Percentiles rank a stretch among this genome's conserved stretches.
These are phyloP conservation scores for Pteropus rufus DNA, from an alignment of 2,797 vertebrate genomes.

Conservation along the genomic window DNA sequence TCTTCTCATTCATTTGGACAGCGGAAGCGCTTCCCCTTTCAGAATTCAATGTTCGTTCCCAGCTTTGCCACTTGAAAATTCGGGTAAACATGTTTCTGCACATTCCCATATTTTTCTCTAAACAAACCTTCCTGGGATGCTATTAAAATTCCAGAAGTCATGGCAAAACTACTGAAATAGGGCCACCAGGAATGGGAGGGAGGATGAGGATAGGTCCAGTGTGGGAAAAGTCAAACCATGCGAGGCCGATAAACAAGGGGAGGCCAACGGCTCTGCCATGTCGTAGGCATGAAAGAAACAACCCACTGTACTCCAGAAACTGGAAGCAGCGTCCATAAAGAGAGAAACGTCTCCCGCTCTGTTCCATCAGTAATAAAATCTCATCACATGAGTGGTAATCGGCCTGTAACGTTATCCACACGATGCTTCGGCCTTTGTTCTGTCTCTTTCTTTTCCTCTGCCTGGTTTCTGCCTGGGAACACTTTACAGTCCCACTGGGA, in stretches of 20 bases:
- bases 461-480: slow-evolving; percentile 30
- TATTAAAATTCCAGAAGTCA: neutral
- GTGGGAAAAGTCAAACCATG: neutral
- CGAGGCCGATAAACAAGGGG: neutral
- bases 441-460: slow-evolving; percentile 10
- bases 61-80: slow-evolving; percentile 8
- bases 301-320: neutral
- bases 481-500: slow-evolving; percentile 54
- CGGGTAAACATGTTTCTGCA: slow-evolving; percentile 31
- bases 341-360: slow-evolving; percentile 62
- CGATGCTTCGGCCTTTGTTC: slow-evolving; percentile 62
- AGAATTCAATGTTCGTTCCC: neutral
- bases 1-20: neutral
- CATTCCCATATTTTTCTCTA: slow-evolving; percentile 33
- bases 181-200: neutral
- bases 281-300: neutral
- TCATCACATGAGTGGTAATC: slow-evolving; percentile 56
- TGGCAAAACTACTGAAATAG: neutral
- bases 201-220: neutral
- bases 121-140: slow-evolving; percentile 1
- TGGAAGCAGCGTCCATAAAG: slow-evolving; percentile 50
- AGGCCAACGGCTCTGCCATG: neutral
- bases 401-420: slow-evolving; percentile 62
- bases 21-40: neutral
- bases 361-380: slow-evolving; percentile 66